Base-by-base conservation (phyloP, 2,888 invertebrate species). In the Amphimallon solstitiale region DNA sequence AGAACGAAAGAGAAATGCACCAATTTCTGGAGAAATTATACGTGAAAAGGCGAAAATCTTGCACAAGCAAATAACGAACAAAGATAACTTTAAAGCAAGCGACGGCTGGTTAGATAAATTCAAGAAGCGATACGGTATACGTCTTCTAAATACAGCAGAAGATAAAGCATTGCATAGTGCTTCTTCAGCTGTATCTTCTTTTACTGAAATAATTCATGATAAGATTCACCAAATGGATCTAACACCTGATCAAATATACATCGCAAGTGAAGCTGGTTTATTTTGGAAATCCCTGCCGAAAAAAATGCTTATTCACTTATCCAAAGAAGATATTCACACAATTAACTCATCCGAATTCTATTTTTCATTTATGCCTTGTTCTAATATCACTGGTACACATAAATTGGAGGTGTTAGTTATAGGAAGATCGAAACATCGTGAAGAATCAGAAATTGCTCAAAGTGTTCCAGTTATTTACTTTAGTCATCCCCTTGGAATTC, bases 31-130 rank as follows among this genome's bases (percentile, higher is more conserved):
- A 1, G 52, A 63, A 34, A 29, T 63, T 5, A 45, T 63, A 10
- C 43, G 19, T 6, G 52, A 63, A 29, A 68, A 62, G 35, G 65
- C 48, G 6, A 66, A 48, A 29, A 21, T 23, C 14, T 63, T 54
- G 9, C 54, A 66, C 19, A 56, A 35, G 15, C 52, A 37, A 56
- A 66, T 66, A n/a, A 40, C 52, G 9, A 48, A 38, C 2, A 65
- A 66, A 43, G 56, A 65, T 48, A 60, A 68, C 51, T 69, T 67
- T 38, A 46, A 56, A 19, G 66, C 67, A 9, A 67, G 67, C 15
- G 23, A 48, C 6, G 67, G 67, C 1, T 69, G 68, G 66, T 65
- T 68, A 29, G 63, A 68, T 29, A 62, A 62, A 21, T 69, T 65
- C 19, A 69, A 67, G 34, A 67, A 61, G 17, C 59, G 69, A 5